phyloP scores from a whole-genome alignment of 2,113 vertebrate genomes.

The western clawed frog (Xenopus tropicalis) region UCB_Xtro_10.0 CM004444.2:102203501-102204000 shows the following conservation, averaged over 20 bases:
- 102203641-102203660: background rate
- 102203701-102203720: background rate
- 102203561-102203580: slow-evolving; percentile 26
- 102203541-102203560: background rate
- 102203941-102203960: too few species aligned
- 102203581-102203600: slow-evolving; percentile 9
- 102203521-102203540: slow-evolving; percentile 1
- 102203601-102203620: slow-evolving; percentile 31
- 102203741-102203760: background rate
- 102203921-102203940: too few species aligned
- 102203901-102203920: too few species aligned
- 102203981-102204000: too few species aligned
- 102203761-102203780: too few species aligned
- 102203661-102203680: background rate
- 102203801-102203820: background rate
- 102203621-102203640: slow-evolving; percentile 5
- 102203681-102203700: background rate
- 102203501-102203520: slow-evolving; percentile 9
- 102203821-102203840: background rate
- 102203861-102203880: too few species aligned
- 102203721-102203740: background rate
- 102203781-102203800: background rate
- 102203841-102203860: too few species aligned
- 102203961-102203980: too few species aligned
- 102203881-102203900: too few species aligned